A percentile compares a stretch with the other conserved stretches of the same genome.
Conservation (phyloP, 2,797 vertebrate species). For the Premnoplex brunnescens region DNA sequence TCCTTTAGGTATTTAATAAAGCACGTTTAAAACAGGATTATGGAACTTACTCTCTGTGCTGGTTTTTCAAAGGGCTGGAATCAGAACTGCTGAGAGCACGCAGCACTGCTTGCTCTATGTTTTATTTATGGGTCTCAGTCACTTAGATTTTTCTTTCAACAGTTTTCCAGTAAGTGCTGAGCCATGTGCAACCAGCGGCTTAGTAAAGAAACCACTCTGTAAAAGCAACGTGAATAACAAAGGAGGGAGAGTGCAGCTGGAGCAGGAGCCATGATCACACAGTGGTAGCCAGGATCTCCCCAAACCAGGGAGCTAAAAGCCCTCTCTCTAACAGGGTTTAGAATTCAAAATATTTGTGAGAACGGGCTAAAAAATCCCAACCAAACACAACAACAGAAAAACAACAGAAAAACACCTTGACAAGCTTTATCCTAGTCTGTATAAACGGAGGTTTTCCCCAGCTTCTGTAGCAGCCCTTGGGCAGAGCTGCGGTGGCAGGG, state of each 20-base stretch:
- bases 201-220: not conserved
- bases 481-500: not conserved
- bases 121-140: conserved; percentile 41
- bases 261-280: not conserved
- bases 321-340: not conserved
- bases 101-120: not conserved
- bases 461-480: not conserved
- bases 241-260: not conserved
- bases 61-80: not conserved
- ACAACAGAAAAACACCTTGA: not conserved
- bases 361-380: not conserved
- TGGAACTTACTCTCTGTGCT: not conserved
- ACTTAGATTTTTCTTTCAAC: conserved; percentile 28
- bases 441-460: fast-evolving
- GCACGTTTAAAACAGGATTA: not conserved
- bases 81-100: not conserved
- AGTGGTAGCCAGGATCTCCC: not conserved
- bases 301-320: not conserved
- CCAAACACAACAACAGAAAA: not conserved
- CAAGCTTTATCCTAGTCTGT: not conserved
- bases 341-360: not conserved
- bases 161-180: conserved; percentile 44
- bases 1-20: not conserved
- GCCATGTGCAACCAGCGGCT: not conserved
- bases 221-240: conserved; percentile 22